These are phyloP conservation scores for Limenitis camilla DNA, from an alignment of 2,888 invertebrate genomes.

Conservation along the genomic window DNA sequence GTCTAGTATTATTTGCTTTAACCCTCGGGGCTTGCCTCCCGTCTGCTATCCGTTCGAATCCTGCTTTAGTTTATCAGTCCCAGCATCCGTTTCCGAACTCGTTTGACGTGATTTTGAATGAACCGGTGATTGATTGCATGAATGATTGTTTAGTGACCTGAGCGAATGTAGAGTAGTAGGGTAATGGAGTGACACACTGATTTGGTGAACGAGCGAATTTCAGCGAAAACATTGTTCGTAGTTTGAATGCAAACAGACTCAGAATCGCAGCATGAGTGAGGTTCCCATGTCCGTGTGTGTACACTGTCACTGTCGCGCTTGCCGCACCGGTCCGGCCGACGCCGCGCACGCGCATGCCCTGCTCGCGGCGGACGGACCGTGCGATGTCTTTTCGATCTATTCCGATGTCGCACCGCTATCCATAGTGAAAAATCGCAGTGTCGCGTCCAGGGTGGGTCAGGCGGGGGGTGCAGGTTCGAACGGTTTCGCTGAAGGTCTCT, in stretches of 20 bases:
- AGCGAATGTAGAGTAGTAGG: constrained; percentile 23
- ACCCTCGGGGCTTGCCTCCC: constrained; percentile 56
- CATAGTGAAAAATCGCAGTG: constrained; percentile 64
- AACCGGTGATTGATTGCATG: constrained; percentile 21
- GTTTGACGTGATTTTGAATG: constrained; percentile 39
- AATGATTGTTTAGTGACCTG: constrained; percentile 10
- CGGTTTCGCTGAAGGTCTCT: constrained; percentile 74
- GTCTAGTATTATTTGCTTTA: constrained; percentile 43
- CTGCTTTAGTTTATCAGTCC: constrained; percentile 37
- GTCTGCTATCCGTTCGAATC: constrained; percentile 30
- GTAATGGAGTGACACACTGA: constrained; percentile 42
- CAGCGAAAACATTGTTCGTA: constrained; percentile 56
- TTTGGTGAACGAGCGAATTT: constrained; percentile 68
- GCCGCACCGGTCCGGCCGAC: constrained; percentile 56
- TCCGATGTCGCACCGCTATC: constrained; percentile 44
- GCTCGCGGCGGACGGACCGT: constrained; percentile 57
- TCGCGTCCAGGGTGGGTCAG: constrained; percentile 63
- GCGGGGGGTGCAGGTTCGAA: constrained; percentile 47
- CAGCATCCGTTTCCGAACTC: constrained; percentile 45
- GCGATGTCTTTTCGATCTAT: constrained; percentile 72
- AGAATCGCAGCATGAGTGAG: constrained; percentile 50
- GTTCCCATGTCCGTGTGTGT: constrained; percentile 3
- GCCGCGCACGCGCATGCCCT: constrained; percentile 59
- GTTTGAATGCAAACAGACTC: constrained; percentile 35
- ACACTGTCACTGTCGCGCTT: constrained; percentile 34